Evolutionary conservation across 1,140 invertebrate genomes (phyloP).

Genomic region (Argopecten irradians): DNA sequence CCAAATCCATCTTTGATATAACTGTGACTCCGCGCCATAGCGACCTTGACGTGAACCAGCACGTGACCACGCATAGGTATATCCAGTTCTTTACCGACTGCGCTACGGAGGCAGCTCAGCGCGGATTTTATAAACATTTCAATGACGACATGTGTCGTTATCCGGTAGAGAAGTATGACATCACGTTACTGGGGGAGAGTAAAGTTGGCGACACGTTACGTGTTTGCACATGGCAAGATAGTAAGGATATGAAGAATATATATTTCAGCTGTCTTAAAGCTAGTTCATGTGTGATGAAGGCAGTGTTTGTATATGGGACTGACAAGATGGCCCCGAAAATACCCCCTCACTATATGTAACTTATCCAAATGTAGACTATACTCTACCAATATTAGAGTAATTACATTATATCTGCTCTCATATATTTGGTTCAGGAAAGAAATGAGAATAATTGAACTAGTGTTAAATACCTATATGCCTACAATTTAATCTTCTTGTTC

Average conservation of each 20-base stretch:
- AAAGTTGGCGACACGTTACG: constrained; percentile 6
- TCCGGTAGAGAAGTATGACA: neutral
- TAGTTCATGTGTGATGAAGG: neutral
- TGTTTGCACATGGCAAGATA: neutral
- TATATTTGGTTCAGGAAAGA: too few relatives aligned
- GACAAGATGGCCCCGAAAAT: too few relatives aligned
- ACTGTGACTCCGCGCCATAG: neutral
- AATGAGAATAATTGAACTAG: too few relatives aligned
- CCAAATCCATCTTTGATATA: neutral
- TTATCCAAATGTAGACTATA: neutral
- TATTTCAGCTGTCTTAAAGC: neutral
- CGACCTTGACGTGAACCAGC: neutral
- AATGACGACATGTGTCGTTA: neutral
- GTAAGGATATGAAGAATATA: neutral
- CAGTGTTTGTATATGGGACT: too few relatives aligned
- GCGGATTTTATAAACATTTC: neutral
- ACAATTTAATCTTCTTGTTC: too few relatives aligned
- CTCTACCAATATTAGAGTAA: too few relatives aligned
- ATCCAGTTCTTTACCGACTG: neutral
- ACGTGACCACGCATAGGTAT: neutral
- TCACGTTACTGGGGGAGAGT: neutral
- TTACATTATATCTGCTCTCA: too few relatives aligned
- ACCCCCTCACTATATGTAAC: neutral
- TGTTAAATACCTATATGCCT: too few relatives aligned
- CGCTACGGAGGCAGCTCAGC: neutral